These are phyloP conservation scores for Stenodema calcarata DNA, from an alignment of 2,888 invertebrate species.

Conservation along the genomic window DNA sequence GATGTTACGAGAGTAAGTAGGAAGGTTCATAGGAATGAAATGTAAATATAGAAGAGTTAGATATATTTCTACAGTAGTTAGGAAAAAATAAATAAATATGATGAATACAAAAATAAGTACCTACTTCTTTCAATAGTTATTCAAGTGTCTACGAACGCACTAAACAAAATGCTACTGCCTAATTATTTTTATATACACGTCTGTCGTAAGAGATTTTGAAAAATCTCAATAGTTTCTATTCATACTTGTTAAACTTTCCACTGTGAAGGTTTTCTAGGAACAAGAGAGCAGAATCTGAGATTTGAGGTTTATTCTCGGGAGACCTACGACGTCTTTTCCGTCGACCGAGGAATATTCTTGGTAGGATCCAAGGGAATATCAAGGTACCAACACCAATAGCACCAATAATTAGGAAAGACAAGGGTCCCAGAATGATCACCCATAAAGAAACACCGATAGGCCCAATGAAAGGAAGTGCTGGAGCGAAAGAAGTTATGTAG, in stretches of 20 bases:
- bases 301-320: neutral
- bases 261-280: conserved; percentile 47
- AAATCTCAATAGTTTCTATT: neutral
- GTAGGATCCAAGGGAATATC: conserved; percentile 71
- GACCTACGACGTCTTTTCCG: conserved; percentile 38
- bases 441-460: conserved; percentile 67
- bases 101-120: neutral
- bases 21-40: neutral
- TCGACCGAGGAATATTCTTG: conserved; percentile 62
- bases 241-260: conserved; percentile 5
- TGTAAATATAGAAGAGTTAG: neutral
- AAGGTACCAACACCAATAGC: conserved; percentile 69
- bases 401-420: conserved; percentile 69
- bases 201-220: neutral
- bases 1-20: neutral
- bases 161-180: neutral
- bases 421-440: conserved; percentile 70
- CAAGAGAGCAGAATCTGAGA: conserved; percentile 46
- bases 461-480: conserved; percentile 1
- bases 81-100: neutral
- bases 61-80: conserved; percentile 14
- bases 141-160: neutral
- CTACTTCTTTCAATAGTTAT: neutral
- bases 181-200: neutral
- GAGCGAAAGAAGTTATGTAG: conserved; percentile 66